These are phyloP conservation scores for Manis crassicaudata DNA, from an alignment of 2,797 vertebrate genomes.

Conservation along the genomic window DNA sequence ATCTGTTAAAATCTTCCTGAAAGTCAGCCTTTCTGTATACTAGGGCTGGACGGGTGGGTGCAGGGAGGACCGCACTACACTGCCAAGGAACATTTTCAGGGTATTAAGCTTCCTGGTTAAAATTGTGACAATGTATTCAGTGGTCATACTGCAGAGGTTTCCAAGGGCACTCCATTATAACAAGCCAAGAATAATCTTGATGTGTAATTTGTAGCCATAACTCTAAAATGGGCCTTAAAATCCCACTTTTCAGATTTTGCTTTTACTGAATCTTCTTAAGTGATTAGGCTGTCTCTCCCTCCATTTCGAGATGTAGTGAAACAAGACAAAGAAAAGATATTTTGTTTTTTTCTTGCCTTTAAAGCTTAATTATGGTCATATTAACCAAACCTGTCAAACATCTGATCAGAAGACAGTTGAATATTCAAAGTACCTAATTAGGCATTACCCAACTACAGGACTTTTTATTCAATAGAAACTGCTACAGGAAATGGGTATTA, in stretches of 20 bases:
- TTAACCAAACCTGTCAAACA: conserved; percentile 64
- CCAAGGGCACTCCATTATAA: conserved; percentile 33
- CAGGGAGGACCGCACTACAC: neutral
- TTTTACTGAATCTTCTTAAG: conserved; percentile 53
- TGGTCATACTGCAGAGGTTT: conserved; percentile 37
- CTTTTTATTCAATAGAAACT: conserved; percentile 53
- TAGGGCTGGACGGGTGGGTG: neutral
- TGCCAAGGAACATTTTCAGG: neutral
- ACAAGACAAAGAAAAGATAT: neutral
- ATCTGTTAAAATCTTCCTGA: neutral
- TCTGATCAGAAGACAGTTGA: conserved; percentile 33
- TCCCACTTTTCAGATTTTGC: conserved; percentile 31
- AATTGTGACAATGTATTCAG: conserved; percentile 39
- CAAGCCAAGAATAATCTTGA: conserved; percentile 42
- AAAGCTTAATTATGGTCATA: conserved; percentile 30
- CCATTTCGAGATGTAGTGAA: conserved; percentile 42
- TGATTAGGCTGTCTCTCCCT: conserved; percentile 16
- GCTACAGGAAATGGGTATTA: neutral
- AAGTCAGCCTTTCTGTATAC: conserved; percentile 32
- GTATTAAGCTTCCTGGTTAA: conserved; percentile 47
- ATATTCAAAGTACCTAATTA: conserved; percentile 43
- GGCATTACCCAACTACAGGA: neutral
- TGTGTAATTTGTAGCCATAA: conserved; percentile 40
- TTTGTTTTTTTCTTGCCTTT: conserved; percentile 42
- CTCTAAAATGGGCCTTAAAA: conserved; percentile 43